Evolutionary conservation across 2,797 vertebrate species (phyloP).

Genomic region (Gastrophryne carolinensis): DNA sequence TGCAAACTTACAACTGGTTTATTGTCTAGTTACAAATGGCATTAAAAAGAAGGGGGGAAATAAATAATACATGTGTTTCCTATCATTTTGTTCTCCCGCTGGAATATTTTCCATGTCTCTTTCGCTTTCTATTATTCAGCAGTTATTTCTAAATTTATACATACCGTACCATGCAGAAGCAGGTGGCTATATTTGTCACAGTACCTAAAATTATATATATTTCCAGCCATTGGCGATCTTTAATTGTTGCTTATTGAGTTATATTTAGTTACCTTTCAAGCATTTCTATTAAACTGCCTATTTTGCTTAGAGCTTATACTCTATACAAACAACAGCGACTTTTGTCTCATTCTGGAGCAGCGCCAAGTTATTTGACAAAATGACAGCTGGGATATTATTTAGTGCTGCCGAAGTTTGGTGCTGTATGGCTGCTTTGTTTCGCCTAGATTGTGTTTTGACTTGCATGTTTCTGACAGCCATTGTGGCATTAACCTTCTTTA

Average conservation of each 20-base stretch:
- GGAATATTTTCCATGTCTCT: conserved; percentile 53
- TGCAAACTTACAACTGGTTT: too few species aligned
- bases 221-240: conserved; percentile 49
- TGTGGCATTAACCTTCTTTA: conserved; percentile 71
- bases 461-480: conserved; percentile 74
- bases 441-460: conserved; percentile 78
- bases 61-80: conserved; percentile 8
- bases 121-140: conserved; percentile 57
- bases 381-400: conserved; percentile 71
- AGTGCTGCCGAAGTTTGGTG: conserved; percentile 64
- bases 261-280: conserved; percentile 55
- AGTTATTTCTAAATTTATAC: conserved; percentile 56
- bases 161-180: conserved; percentile 9
- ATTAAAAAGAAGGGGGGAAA: too few species aligned
- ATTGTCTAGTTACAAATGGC: too few species aligned
- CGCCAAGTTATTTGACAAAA: conserved; percentile 68
- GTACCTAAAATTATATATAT: conserved; percentile 60
- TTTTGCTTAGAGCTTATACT: conserved; percentile 61
- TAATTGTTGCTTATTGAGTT: conserved; percentile 58
- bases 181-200: conserved; percentile 58
- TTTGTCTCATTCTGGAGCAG: conserved; percentile 69
- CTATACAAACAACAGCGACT: conserved; percentile 70
- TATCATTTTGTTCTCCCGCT: neutral
- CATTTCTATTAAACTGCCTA: conserved; percentile 55
- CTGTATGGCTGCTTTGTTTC: conserved; percentile 72